These are phyloP conservation scores for Neolamprologus falcicula DNA, from an alignment of 2,113 vertebrate species.

Conservation along the genomic window DNA sequence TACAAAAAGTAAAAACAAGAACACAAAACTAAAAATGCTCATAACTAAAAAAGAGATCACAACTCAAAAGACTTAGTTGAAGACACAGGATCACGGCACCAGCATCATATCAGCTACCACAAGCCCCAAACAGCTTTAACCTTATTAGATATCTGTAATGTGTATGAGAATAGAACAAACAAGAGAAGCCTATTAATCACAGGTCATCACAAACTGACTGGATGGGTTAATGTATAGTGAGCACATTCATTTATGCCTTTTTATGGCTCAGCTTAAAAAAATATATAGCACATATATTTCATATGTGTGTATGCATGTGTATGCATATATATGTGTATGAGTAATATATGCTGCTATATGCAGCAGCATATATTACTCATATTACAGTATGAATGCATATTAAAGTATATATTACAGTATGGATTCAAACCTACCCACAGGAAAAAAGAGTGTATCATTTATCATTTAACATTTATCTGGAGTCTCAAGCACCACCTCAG, in stretches of 20 bases:
- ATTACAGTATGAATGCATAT: neutral
- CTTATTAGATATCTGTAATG: neutral
- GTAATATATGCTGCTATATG: neutral
- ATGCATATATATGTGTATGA: neutral
- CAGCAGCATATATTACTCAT: neutral
- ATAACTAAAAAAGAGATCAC: neutral
- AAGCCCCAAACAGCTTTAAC: neutral
- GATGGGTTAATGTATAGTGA: neutral
- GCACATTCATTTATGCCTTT: neutral
- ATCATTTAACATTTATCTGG: neutral
- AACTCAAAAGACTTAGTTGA: neutral
- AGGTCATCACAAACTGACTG: neutral
- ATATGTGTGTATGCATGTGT: neutral
- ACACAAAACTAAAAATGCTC: neutral
- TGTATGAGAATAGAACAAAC: neutral
- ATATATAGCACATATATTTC: neutral
- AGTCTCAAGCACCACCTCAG: fast-evolving
- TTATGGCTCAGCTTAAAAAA: neutral
- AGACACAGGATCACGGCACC: neutral
- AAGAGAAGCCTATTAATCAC: neutral
- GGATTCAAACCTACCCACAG: neutral
- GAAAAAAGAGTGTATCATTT: neutral
- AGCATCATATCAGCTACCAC: neutral
- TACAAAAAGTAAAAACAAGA: neutral
- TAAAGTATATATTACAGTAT: neutral